Percentiles rank a stretch among this genome's conserved stretches.
These are phyloP conservation scores for Oryzias javanicus DNA, from an alignment of 2,113 vertebrate species.

Conservation along the genomic window DNA sequence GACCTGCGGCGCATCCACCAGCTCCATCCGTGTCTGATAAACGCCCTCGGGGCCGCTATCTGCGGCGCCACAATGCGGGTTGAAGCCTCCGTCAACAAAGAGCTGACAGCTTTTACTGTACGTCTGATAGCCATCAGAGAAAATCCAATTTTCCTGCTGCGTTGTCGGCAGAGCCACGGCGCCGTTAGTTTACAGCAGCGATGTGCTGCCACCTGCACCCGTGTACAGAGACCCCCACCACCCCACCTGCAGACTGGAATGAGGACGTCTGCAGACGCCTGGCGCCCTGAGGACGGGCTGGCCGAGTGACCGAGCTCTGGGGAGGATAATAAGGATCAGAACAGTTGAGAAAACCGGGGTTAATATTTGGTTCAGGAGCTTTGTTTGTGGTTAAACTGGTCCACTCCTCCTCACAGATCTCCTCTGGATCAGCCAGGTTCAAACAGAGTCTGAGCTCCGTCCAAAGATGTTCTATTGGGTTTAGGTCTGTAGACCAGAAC, in stretches of 20 bases:
- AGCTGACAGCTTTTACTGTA: constrained; percentile 64
- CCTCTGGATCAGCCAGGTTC: background rate
- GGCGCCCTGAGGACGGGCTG: no score
- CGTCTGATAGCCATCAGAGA: constrained; percentile 62
- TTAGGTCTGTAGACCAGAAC: no score
- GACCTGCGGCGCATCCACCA: constrained; percentile 42
- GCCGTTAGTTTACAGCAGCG: constrained; percentile 23
- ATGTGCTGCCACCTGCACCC: constrained; percentile 17
- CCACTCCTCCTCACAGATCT: background rate
- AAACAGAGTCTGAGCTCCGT: no score
- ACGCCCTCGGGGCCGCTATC: constrained; percentile 56
- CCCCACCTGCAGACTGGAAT: constrained; percentile 28
- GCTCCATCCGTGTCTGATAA: constrained; percentile 53
- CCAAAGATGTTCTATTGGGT: no score
- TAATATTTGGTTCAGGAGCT: background rate
- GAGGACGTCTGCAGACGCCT: constrained; percentile 18
- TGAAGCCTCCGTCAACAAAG: constrained; percentile 66
- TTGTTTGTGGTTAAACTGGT: background rate
- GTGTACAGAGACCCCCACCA: constrained; percentile 25
- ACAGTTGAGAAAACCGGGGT: no score
- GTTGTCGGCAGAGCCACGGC: constrained; percentile 22
- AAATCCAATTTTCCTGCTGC: constrained; percentile 64
- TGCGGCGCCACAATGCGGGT: constrained; percentile 58
- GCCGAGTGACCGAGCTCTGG: no score
- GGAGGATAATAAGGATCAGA: no score